Evolutionary conservation across 2,797 vertebrate species (phyloP).

Genomic region (Sternotherus odoratus): DNA sequence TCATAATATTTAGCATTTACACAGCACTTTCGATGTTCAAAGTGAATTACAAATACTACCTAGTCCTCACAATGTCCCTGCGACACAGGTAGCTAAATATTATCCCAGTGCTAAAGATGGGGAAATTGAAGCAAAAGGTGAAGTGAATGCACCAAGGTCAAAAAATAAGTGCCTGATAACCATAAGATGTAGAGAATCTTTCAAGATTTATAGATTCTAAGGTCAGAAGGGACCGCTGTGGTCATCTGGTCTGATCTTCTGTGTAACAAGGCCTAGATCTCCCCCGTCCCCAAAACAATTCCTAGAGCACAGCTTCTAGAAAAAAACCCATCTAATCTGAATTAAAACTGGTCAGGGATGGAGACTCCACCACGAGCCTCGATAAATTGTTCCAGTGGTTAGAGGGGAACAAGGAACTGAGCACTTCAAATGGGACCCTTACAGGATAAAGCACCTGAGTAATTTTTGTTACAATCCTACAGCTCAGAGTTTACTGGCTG

Average conservation of each 20-base stretch:
- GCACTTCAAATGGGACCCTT: not conserved
- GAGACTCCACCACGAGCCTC: not conserved
- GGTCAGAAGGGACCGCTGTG: not conserved
- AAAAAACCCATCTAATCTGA: not conserved
- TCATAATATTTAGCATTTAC: not conserved
- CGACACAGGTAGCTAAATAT: not conserved
- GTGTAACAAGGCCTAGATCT: not conserved
- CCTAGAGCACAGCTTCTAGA: not conserved
- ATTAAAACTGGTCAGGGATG: not conserved
- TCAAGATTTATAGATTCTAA: not conserved
- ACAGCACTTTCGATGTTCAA: not conserved
- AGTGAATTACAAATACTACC: not conserved
- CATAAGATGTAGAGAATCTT: not conserved
- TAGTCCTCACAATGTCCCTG: not conserved
- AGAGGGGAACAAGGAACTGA: not conserved
- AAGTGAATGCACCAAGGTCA: not conserved
- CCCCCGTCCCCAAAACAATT: not conserved
- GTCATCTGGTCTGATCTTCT: not conserved
- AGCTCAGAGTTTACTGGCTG: not conserved
- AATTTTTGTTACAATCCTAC: not conserved
- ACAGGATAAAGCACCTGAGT: rapidly evolving
- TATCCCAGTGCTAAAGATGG: not conserved
- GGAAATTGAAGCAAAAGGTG: constrained; percentile 15
- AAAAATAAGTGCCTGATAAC: not conserved
- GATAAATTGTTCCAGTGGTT: not conserved